Conservation (phyloP, 2,797 vertebrate genomes). For the Gila robusta region DNA sequence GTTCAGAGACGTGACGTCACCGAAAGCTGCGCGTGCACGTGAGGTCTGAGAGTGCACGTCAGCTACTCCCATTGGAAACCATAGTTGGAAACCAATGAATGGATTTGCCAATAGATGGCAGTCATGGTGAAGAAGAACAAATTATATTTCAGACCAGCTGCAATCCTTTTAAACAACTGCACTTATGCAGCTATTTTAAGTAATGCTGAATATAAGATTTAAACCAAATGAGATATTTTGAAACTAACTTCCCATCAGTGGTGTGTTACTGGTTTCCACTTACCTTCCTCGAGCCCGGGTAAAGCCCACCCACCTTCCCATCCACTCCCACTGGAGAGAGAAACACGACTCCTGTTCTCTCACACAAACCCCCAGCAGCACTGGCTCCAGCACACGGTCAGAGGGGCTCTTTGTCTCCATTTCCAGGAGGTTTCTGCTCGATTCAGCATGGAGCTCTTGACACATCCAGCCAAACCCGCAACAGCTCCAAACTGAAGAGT, state of each 20-base stretch:
- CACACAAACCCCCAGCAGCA: background rate
- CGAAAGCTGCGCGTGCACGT: background rate
- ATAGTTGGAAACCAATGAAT: too few species aligned
- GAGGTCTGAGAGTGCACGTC: background rate
- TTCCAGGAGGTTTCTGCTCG: slow-evolving; percentile 39
- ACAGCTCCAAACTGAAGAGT: background rate
- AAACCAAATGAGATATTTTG: background rate
- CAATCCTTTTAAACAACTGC: background rate
- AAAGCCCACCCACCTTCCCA: background rate
- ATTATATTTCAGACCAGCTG: background rate
- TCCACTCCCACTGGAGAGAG: slow-evolving; percentile 35
- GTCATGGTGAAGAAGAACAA: background rate
- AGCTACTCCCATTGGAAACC: background rate
- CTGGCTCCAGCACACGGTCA: background rate
- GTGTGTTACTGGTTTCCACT: background rate
- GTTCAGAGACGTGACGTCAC: background rate
- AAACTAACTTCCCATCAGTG: background rate
- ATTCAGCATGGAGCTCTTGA: slow-evolving; percentile 43
- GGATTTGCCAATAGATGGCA: slow-evolving; percentile 4
- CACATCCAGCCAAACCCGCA: slow-evolving; percentile 33
- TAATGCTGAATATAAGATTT: background rate
- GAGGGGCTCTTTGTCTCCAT: slow-evolving; percentile 36
- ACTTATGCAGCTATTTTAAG: background rate
- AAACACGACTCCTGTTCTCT: slow-evolving; percentile 34
- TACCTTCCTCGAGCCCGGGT: background rate